Evolutionary conservation across 2,888 invertebrate genomes (phyloP).

Genomic region (Andrena flavipes): DNA sequence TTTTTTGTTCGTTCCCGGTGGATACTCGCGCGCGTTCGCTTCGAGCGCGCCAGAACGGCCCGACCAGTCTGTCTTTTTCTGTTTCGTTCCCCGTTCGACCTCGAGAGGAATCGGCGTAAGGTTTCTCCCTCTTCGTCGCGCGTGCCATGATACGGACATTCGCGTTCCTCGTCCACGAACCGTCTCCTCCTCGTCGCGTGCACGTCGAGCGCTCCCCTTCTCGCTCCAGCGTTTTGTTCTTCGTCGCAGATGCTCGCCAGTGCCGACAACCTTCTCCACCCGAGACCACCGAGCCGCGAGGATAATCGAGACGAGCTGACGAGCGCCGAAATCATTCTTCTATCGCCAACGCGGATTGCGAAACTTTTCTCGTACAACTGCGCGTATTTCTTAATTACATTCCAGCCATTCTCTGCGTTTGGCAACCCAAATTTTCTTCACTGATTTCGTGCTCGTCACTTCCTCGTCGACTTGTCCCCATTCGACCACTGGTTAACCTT

Average conservation of each 20-base stretch:
- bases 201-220: constrained; percentile 45
- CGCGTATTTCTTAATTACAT: neutral
- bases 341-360: constrained; percentile 8
- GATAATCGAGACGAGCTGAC: constrained; percentile 59
- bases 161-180: constrained; percentile 36
- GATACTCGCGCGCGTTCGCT: constrained; percentile 36
- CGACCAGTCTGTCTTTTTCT: constrained; percentile 57
- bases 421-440: no score
- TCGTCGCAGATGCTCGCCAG: constrained; percentile 75
- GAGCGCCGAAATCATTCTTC: constrained; percentile 39
- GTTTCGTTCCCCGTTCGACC: constrained; percentile 59
- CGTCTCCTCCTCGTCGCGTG: constrained; percentile 50
- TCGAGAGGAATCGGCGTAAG: constrained; percentile 62
- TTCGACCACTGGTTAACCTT: neutral
- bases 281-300: constrained; percentile 31
- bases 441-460: no score
- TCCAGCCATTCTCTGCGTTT: no score
- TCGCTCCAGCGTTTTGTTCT: constrained; percentile 67
- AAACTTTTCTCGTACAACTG: neutral
- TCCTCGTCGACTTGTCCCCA: no score
- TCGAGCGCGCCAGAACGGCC: constrained; percentile 24
- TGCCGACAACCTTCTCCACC: constrained; percentile 69
- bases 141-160: constrained; percentile 48
- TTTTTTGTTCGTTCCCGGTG: constrained; percentile 33
- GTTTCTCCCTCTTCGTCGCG: constrained; percentile 63